Percentiles rank a stretch among this genome's conserved stretches.
Conservation (phyloP, 2,888 invertebrate species). For the Phortica okadai region DNA sequence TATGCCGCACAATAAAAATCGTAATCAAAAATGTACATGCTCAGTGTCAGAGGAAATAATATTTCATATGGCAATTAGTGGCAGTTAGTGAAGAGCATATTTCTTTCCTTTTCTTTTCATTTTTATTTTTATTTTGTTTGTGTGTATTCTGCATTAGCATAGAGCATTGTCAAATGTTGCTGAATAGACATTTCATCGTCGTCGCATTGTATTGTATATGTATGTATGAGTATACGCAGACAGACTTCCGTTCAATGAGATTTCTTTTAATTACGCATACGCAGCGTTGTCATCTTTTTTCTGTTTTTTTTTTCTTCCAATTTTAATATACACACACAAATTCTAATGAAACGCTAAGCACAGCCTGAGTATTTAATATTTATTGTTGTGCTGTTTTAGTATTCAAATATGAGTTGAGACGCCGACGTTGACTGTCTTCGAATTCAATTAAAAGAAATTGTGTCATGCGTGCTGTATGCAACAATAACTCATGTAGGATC, state of each 20-base stretch:
- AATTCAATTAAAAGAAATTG: slow-evolving; percentile 63
- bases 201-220: neutral
- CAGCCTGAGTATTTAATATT: neutral
- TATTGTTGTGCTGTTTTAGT: neutral
- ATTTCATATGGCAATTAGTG: slow-evolving; percentile 65
- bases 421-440: slow-evolving; percentile 45
- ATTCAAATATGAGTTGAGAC: neutral
- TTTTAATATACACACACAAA: neutral
- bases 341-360: neutral
- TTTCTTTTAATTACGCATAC: slow-evolving; percentile 12
- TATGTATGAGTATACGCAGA: neutral
- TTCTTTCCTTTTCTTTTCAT: too few species aligned
- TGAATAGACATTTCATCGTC: neutral
- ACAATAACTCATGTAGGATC: neutral
- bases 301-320: neutral
- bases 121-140: neutral
- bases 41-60: slow-evolving; percentile 73
- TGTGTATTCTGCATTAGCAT: neutral
- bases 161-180: neutral
- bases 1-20: neutral
- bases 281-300: neutral
- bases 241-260: neutral
- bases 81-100: neutral
- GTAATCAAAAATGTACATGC: slow-evolving; percentile 39
- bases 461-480: slow-evolving; percentile 56